phyloP scores from a whole-genome alignment of 2,113 vertebrate genomes.

The Toxostoma redivivum region DNA sequence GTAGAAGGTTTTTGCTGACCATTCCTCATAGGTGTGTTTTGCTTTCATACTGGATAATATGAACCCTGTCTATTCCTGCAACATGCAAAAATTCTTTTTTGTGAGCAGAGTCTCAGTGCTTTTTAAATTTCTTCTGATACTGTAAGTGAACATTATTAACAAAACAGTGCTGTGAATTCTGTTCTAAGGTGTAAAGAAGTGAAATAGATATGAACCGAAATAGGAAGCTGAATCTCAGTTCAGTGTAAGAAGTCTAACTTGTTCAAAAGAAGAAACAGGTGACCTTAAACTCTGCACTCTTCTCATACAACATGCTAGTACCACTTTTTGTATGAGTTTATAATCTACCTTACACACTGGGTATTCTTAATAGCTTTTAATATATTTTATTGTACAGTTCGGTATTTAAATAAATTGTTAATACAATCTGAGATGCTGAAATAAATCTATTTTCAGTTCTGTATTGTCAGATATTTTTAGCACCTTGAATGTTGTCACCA shows the following conservation, averaged over 20 bases:
- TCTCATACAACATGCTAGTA: neutral
- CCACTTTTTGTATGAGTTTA: neutral
- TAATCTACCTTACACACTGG: neutral
- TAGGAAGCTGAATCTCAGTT: neutral
- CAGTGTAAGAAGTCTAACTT: neutral
- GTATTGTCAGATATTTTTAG: neutral
- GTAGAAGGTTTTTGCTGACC: neutral
- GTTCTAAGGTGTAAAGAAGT: neutral
- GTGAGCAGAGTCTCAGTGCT: neutral
- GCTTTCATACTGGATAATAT: neutral
- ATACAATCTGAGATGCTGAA: neutral
- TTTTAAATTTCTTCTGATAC: neutral
- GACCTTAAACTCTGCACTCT: neutral
- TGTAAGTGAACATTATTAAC: neutral
- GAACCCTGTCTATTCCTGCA: neutral
- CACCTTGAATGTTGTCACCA: neutral
- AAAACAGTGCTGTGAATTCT: neutral
- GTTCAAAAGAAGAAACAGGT: neutral
- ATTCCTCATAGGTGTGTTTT: neutral
- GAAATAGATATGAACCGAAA: neutral
- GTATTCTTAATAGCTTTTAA: neutral
- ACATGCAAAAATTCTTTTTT: neutral
- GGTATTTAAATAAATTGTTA: neutral
- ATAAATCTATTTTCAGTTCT: neutral
- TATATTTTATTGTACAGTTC: neutral